These are phyloP conservation scores for Callinectes sapidus DNA, from an alignment of 2,888 invertebrate species.

Conservation along the genomic window DNA sequence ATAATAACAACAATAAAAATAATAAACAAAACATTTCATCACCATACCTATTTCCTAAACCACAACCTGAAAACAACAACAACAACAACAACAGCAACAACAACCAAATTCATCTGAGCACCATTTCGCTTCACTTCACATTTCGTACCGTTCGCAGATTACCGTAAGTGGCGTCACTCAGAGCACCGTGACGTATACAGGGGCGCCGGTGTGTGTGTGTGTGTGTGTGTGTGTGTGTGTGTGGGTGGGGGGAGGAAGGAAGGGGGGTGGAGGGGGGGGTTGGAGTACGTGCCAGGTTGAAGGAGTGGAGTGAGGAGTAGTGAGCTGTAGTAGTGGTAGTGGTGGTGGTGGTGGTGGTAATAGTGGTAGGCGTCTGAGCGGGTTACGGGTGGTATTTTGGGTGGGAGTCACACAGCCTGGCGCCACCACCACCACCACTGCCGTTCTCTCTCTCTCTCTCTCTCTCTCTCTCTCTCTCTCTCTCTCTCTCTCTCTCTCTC, in stretches of 20 bases:
- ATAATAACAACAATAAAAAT: too few relatives aligned
- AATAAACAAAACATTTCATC: neutral
- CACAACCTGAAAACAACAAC: neutral
- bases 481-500: neutral
- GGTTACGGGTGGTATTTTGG: constrained; percentile 7
- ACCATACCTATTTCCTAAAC: neutral
- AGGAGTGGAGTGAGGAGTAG: neutral
- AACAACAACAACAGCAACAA: neutral
- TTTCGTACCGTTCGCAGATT: neutral
- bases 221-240: neutral
- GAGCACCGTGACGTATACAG: neutral
- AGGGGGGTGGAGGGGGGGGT: neutral
- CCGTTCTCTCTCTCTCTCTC: neutral
- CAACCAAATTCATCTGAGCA: neutral
- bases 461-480: neutral
- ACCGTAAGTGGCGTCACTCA: neutral
- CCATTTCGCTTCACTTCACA: neutral
- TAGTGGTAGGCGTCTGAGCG: neutral
- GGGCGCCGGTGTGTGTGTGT: neutral
- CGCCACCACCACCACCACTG: neutral
- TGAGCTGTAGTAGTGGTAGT: neutral
- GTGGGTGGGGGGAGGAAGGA: neutral
- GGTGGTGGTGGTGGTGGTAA: neutral
- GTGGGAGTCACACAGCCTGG: constrained; percentile 24
- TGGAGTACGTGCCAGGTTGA: neutral